Percentiles rank a stretch among this genome's conserved stretches.
These are phyloP conservation scores for Tetranychus truncatus DNA, from an alignment of 2,888 invertebrate species.

Conservation along the genomic window DNA sequence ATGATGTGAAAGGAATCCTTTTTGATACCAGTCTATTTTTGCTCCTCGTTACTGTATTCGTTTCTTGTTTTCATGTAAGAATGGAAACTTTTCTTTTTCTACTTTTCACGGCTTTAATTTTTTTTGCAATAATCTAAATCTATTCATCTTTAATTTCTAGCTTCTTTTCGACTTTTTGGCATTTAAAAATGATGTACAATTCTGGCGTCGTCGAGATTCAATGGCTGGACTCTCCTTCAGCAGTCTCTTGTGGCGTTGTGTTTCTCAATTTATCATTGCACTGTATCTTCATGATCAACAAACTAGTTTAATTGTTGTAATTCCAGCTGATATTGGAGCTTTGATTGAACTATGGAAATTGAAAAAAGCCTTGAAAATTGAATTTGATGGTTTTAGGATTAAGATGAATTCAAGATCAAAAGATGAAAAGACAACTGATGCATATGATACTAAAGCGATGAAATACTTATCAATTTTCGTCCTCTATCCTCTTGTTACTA, in stretches of 20 bases:
- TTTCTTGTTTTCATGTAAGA: conserved; percentile 82
- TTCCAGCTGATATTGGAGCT: conserved; percentile 67
- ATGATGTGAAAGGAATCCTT: conserved; percentile 89
- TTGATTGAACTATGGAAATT: conserved; percentile 92
- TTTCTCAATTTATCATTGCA: conserved; percentile 66
- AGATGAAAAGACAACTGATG: conserved; percentile 59
- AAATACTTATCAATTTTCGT: conserved; percentile 60
- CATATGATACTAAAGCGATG: conserved; percentile 79
- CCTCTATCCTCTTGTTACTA: conserved; percentile 66
- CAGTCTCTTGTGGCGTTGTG: conserved; percentile 77
- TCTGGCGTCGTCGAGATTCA: conserved; percentile 69
- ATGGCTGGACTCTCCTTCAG: conserved; percentile 71
- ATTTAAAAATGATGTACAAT: conserved; percentile 89
- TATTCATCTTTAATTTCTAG: conserved; percentile 36
- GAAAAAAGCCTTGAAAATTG: conserved; percentile 67
- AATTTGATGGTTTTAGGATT: conserved; percentile 29
- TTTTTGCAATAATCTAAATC: neutral
- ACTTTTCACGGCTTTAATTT: neutral
- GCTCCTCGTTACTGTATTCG: conserved; percentile 66
- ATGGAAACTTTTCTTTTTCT: neutral
- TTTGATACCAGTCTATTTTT: conserved; percentile 85
- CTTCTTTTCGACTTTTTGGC: conserved; percentile 86
- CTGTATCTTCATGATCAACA: conserved; percentile 77
- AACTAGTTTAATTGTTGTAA: conserved; percentile 66
- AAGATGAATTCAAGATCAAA: conserved; percentile 34